Percentiles rank a stretch among this genome's conserved stretches.
Evolutionary conservation across 2,797 vertebrate genomes (phyloP).

Genomic region (Eulemur rubriventer): DNA sequence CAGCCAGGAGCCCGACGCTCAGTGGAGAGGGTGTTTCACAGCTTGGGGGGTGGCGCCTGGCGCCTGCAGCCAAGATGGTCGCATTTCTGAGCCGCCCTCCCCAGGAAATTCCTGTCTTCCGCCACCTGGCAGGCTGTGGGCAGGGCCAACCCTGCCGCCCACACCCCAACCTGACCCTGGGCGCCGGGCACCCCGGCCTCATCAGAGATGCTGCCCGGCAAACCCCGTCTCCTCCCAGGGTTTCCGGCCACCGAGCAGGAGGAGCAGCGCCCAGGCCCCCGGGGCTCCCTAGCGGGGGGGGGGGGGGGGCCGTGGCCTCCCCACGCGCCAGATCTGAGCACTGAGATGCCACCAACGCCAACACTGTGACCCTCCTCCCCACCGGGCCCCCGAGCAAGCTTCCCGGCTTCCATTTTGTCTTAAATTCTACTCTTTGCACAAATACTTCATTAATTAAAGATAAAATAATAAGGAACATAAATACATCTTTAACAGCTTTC

Average conservation of each 20-base stretch:
- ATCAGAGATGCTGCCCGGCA: neutral
- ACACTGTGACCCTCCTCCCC: constrained; percentile 32
- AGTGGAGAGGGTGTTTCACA: constrained; percentile 86
- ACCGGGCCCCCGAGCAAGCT: constrained; percentile 72
- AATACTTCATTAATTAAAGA: constrained; percentile 87
- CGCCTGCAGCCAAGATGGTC: constrained; percentile 81
- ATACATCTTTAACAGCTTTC: constrained; percentile 87
- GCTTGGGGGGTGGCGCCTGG: constrained; percentile 82
- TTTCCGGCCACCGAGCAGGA: rapidly evolving
- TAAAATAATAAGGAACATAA: constrained; percentile 89
- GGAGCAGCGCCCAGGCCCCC: neutral
- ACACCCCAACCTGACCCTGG: neutral
- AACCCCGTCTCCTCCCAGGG: neutral
- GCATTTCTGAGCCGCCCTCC: constrained; percentile 60
- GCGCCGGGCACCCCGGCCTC: neutral
- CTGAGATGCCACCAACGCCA: rapidly evolving
- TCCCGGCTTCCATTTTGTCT: constrained; percentile 69
- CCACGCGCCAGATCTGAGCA: neutral
- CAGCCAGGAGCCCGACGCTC: constrained; percentile 81
- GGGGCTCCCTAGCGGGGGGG: neutral
- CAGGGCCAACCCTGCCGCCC: neutral
- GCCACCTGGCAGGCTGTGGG: constrained; percentile 43
- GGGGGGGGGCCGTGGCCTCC: neutral
- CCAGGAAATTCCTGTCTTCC: constrained; percentile 72
- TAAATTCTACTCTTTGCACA: constrained; percentile 83